Base-by-base conservation (phyloP, 1,140 invertebrate genomes). In the Drosophila erecta region DNA sequence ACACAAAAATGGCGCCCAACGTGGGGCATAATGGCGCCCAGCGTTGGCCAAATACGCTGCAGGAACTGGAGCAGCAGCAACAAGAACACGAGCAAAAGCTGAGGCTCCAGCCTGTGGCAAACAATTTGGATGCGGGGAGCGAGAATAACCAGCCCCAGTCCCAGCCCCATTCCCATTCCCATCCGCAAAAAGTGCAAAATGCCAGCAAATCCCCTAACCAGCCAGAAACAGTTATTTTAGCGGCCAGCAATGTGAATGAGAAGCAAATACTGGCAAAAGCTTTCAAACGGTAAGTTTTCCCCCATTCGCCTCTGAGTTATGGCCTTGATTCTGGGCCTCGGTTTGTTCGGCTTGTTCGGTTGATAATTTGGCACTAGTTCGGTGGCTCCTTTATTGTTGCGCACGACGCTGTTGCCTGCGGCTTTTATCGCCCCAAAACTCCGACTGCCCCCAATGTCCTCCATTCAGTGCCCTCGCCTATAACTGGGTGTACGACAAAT, bases 151-250 rank as follows among this genome's bases (percentile, higher is more conserved):
- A 47, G 6, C 22, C 0, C 2, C 35, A 30, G 4, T n/a, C 7
- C 24, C 24, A 17, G 10, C 27, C 24, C n/a, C 14, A 30, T 2
- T 3, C 15, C 12, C 22, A 50, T 4, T 12, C 30, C 17, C 35
- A 14, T 10, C 30, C 27, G 10, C 56, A 27, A 49, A 78, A 72
- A 61, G 57, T 78, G 65, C 80, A 81, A 50, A 58, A 44, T 54
- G 44, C 44, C 72, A 72, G 77, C 58, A 90, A 90, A 72, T 74
- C 83, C 65, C 65, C 74, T 47, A 66, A 74, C 57, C 79, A 83
- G 62, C 90, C 79, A 67, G 79, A 92, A 91, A 92, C 91, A 69
- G 89, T 92, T 83, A 92, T 92, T 84, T 79, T 92, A 74, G 90
- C 91, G 61, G 83, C 85, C 70, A 92, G 90, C 83, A 92, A 92